Evolutionary conservation across 2,888 invertebrate species (phyloP), one percentile per base, ranked within the genome.

Genomic region (Strigamia maritima): DNA sequence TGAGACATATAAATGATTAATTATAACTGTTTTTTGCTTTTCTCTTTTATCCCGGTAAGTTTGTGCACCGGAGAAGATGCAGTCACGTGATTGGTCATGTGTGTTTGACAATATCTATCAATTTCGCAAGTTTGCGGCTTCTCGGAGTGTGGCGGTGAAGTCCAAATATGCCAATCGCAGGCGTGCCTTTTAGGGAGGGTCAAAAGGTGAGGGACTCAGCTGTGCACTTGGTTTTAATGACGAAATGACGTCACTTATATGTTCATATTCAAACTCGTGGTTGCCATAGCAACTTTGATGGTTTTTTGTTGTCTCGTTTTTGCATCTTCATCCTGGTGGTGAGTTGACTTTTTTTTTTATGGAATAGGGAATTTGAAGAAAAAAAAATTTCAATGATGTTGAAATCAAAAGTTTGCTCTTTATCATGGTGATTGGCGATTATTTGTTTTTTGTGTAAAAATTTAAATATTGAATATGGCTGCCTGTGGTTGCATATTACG

Each of bases 321-420:
- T 70, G 70, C 70, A 70, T 70, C 70, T 70, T 70, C 70, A 70
- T 70, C 70, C n/a, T 28, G 26, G 70, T 28, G 70, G 70, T 70
- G 70, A 70, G 70, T 70, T 70, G 70, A 70, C 26, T 70, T 24
- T 60, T 60, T 70, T 70, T n/a, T 26, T 28, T 26, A 2, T 1
- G 14, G 24, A 24, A 16, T 49, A 22, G 4, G 24, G 26, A 12
- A n/a, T 14, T 70, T 28, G 12, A 0, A 70, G n/a, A 28, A 70
- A 26, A n/a, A 26, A 16, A 16, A 14, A 16, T 4, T 19, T 49
- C 49, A 49, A n/a, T 49, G 14, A 19, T 54, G 54, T n/a, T n/a
- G 54, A 54, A 54, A 54, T 19, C 4, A 8, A 19, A 54, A 19
- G 6, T 54, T 19, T 16, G 54, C 19, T n/a, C 19, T 54, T 54